A percentile compares a stretch with the other conserved stretches of the same genome.
Conservation (phyloP, 2,888 invertebrate genomes). For the Uropetala carovei region DNA sequence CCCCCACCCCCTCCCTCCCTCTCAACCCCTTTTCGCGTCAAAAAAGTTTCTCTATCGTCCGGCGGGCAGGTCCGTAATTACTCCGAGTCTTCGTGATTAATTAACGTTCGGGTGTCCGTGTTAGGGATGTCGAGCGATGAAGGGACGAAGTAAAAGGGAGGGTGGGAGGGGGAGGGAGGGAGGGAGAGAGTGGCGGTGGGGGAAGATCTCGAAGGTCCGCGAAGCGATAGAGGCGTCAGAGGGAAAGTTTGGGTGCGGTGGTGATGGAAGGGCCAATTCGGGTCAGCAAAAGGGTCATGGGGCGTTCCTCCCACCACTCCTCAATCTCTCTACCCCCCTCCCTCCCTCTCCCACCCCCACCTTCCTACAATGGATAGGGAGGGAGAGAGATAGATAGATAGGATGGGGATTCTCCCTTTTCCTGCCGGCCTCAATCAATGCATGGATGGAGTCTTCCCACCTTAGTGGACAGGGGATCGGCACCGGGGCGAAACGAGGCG, state of each 20-base stretch:
- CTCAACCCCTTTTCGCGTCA: too few species aligned
- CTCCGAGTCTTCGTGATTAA: too few species aligned
- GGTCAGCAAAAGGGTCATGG: constrained; percentile 24
- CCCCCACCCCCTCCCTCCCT: too few species aligned
- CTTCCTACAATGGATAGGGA: background rate
- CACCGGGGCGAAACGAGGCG: constrained; percentile 12
- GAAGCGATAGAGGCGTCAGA: constrained; percentile 29
- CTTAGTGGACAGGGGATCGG: background rate
- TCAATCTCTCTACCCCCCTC: background rate
- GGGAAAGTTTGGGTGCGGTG: constrained; percentile 9
- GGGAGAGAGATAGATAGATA: background rate
- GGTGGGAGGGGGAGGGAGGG: background rate
- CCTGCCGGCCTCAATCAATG: background rate
- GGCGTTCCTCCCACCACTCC: background rate
- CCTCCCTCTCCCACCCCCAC: background rate
- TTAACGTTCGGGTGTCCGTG: too few species aligned
- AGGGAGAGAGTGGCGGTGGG: background rate
- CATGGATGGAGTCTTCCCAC: constrained; percentile 18
- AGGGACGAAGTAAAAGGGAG: background rate
- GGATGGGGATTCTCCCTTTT: background rate
- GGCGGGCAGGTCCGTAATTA: too few species aligned
- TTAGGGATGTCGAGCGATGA: background rate
- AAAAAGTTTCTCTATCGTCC: too few species aligned
- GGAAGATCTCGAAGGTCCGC: background rate
- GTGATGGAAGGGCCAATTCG: constrained; percentile 21